A percentile compares a stretch with the other conserved stretches of the same genome.
These are phyloP conservation scores for Anas capensis DNA, from an alignment of 2,797 vertebrate genomes.

Conservation along the genomic window DNA sequence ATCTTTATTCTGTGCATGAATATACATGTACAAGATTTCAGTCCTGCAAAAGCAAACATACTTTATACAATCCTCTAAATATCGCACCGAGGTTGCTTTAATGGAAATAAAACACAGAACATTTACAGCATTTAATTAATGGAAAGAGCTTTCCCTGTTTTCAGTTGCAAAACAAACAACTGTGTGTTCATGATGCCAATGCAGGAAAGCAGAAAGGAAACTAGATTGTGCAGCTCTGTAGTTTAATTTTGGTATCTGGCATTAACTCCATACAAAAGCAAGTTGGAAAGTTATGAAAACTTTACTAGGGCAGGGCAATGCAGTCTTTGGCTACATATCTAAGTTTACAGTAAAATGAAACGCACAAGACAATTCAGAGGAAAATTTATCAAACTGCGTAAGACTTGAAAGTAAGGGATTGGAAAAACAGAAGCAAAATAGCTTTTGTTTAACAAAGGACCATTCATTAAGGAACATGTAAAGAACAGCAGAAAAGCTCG, in stretches of 20 bases:
- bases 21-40: neutral
- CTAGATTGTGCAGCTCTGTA: accelerated
- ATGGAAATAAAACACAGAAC: neutral
- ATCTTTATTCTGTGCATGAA: conserved; percentile 11
- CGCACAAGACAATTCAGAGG: neutral
- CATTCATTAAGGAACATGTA: neutral
- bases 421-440: neutral
- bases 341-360: neutral
- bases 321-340: neutral
- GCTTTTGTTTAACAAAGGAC: neutral
- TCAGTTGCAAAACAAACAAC: neutral
- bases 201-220: neutral
- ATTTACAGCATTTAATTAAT: neutral
- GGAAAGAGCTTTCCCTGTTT: neutral
- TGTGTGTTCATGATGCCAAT: neutral
- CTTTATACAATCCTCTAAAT: conserved; percentile 21
- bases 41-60: neutral
- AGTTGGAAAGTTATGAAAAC: neutral
- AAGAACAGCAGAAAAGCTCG: neutral
- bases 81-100: neutral
- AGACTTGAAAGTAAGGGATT: neutral
- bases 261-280: neutral
- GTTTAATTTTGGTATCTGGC: neutral
- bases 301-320: neutral
- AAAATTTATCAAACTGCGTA: neutral